Evolutionary conservation across 2,113 vertebrate species (phyloP), one percentile per base, ranked within the genome.

Genomic region (Lophochroa leadbeateri): DNA sequence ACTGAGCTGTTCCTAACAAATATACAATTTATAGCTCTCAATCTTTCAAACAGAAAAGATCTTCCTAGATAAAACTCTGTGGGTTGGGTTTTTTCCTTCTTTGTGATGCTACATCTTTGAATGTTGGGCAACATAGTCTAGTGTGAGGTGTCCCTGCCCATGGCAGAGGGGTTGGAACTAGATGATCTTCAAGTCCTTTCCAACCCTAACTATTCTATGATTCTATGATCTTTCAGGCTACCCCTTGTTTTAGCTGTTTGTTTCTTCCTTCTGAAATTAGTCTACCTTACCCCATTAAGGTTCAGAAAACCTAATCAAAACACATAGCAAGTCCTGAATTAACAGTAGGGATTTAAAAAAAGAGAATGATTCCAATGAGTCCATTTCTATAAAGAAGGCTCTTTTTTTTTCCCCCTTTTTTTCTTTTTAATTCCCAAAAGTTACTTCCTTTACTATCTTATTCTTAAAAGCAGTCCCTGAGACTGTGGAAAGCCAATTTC

Each of bases 391-490:
- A 79, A 79, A 88, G 23, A 1, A 44, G 2, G 3, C 0, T 41
- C 68, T 65, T 63, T 27, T 8, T 2, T 7, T 9, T 7, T 21
- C 2, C 4, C 0, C 3, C 9, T 9, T 27, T 8, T 7, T 29
- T 20, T 15, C 9, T 10, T n/a, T 44, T 58, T 7, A 19, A 9
- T 50, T 39, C 18, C 24, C 4, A 8, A 24, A 81, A 55, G 8
- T 19, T 58, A 31, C 13, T 69, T 89, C 41, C 6, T 10, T 47
- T 33, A 15, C 4, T 76, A 35, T 50, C 13, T 37, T n/a, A 27
- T 29, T 29, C 44, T 88, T 80, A 11, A 64, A 84, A 87, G 11
- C 24, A 78, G 7, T 12, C 9, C 29, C 47, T 12, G 19, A 76
- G 25, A 43, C 25, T 33, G 11, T 29, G 25, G 25, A 76, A 93